Base-by-base conservation (phyloP, 2,888 invertebrate species). In the Ashinkailepas kermadecensis region DNA sequence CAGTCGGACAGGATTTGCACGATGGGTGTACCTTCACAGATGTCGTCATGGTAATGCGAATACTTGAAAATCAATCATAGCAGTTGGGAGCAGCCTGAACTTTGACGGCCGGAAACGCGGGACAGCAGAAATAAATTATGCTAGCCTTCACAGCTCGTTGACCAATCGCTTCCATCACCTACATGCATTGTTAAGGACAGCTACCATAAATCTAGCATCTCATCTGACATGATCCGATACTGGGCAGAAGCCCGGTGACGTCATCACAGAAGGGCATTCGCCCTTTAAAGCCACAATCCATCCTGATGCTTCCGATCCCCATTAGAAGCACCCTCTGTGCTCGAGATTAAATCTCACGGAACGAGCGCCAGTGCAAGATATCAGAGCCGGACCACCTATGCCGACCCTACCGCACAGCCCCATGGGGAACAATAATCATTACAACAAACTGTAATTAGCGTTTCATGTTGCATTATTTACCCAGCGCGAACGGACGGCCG, bases 371-470 rank as follows among this genome's bases (percentile, higher is more conserved):
- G 65, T 15, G 12, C 59, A 39, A 4, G 39, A 0, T 1, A 10
- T 74, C 56, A 4, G 54, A 21, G 39, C 13, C 74, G 21, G 74
- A 74, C 74, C 74, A 74, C 74, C 74, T 56, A 56, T 21, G 54
- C 21, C 74, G 74, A 11, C 15, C 9, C 54, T 15, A 0, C 54
- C 3, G 54, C 74, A 74, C 74, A 21, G 12, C 74, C 74, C 74
- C 74, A 39, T 18, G 56, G 74, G 18, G 74, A 74, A 54, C 54
- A 74, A 74, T 74, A 56, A 74, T 74, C 74, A 74, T 74, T 74
- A 74, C 54, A 74, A 74, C 74, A 74, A 74, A 74, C 10, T 21
- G 74, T 74, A 74, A 74, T 74, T 56, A 74, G 74, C 11, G 74
- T 74, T 74, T 56, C 54, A 21, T 56, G 56, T 74, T 74, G 74